Conservation (phyloP, 2,113 vertebrate genomes). For the Electrona antarctica region DNA sequence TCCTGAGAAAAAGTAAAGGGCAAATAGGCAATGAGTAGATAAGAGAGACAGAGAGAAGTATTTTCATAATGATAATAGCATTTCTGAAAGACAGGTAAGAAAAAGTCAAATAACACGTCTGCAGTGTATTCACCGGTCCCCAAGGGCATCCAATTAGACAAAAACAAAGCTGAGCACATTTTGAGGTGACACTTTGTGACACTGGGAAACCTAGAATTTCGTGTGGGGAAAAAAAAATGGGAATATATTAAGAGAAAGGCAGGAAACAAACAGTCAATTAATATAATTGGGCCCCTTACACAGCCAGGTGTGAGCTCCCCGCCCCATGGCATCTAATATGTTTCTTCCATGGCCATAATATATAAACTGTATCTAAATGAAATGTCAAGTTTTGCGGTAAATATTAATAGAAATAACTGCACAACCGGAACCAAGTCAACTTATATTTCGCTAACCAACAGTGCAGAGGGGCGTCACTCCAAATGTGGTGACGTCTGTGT, state of each 20-base stretch:
- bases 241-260: constrained; percentile 33
- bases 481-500: too few species aligned
- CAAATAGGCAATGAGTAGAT: constrained; percentile 15
- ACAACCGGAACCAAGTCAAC: too few species aligned
- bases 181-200: constrained; percentile 41
- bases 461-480: too few species aligned
- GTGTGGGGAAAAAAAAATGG: constrained; percentile 16
- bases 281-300: constrained; percentile 59
- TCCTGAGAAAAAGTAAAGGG: constrained; percentile 29
- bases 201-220: constrained; percentile 27
- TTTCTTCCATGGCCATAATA: too few species aligned
- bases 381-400: too few species aligned
- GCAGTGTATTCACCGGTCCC: constrained; percentile 44
- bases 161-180: constrained; percentile 43
- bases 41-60: constrained; percentile 13
- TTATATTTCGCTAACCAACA: too few species aligned
- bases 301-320: constrained; percentile 29
- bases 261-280: constrained; percentile 56
- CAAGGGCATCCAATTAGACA: constrained; percentile 62
- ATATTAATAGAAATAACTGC: too few species aligned
- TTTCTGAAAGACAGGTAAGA: constrained; percentile 39
- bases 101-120: constrained; percentile 39
- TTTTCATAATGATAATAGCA: constrained; percentile 19
- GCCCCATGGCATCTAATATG: too few species aligned
- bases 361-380: too few species aligned